phyloP scores from a whole-genome alignment of 2,797 vertebrate species.

The Ammospiza maritima region DNA sequence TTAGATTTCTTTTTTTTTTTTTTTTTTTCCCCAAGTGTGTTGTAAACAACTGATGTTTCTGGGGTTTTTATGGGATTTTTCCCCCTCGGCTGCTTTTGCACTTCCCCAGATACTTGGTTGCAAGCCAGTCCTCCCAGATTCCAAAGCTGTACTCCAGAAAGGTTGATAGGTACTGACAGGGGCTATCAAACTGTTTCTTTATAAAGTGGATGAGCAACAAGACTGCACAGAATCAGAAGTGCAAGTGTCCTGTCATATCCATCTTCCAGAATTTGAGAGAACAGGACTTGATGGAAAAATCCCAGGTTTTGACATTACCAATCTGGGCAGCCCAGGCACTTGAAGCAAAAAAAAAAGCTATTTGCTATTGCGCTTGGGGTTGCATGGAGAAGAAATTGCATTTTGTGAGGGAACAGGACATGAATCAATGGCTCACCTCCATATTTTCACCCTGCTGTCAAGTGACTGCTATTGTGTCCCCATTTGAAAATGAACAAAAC shows the following conservation, averaged over 20 bases:
- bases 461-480: background rate
- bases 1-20: background rate
- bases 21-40: background rate
- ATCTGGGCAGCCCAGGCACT: background rate
- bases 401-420: background rate
- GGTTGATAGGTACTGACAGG: background rate
- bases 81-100: background rate
- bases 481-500: background rate
- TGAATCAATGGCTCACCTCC: background rate
- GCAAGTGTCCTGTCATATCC: slow-evolving; percentile 8
- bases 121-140: background rate
- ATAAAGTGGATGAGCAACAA: background rate
- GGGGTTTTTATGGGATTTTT: background rate
- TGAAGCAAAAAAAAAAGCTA: background rate
- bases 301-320: background rate
- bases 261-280: background rate
- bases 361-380: background rate
- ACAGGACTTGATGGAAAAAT: background rate
- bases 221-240: background rate
- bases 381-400: background rate
- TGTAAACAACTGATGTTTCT: background rate
- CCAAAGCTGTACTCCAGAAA: background rate
- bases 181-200: background rate
- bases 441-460: background rate
- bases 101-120: background rate